Percentiles rank a stretch among this genome's conserved stretches.
Conservation (phyloP, 2,888 invertebrate genomes). For the Aphodius sticticus region DNA sequence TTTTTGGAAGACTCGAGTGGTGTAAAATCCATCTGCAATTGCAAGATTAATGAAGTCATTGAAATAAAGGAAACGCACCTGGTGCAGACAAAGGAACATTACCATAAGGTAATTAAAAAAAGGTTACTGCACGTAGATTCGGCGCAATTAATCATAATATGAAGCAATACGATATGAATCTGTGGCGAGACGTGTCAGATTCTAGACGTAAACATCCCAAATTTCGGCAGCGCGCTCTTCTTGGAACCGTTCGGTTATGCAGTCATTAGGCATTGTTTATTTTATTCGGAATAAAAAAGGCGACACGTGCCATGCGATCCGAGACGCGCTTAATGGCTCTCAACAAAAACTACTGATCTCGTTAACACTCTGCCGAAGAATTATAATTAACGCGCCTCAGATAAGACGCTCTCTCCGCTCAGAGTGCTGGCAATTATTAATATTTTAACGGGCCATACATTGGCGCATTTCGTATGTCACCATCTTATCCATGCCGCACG, state of each 20-base stretch:
- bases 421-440: background rate
- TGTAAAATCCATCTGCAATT: background rate
- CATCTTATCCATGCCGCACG: background rate
- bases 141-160: background rate
- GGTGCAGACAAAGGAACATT: background rate
- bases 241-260: background rate
- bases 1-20: too few species aligned
- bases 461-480: background rate
- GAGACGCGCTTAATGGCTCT: background rate
- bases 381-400: background rate
- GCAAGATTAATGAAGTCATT: background rate
- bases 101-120: constrained; percentile 4
- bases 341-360: background rate
- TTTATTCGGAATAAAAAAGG: background rate
- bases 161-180: background rate
- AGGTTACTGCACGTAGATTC: background rate
- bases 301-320: background rate
- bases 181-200: background rate
- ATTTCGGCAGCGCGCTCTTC: background rate
- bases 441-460: background rate
- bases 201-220: constrained; percentile 4
- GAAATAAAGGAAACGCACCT: background rate
- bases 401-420: background rate
- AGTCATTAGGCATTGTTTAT: background rate
- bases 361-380: background rate